Evolutionary conservation across 2,113 vertebrate species (phyloP), one percentile per base, ranked within the genome.

Genomic region (Benitochromis conjunctus): DNA sequence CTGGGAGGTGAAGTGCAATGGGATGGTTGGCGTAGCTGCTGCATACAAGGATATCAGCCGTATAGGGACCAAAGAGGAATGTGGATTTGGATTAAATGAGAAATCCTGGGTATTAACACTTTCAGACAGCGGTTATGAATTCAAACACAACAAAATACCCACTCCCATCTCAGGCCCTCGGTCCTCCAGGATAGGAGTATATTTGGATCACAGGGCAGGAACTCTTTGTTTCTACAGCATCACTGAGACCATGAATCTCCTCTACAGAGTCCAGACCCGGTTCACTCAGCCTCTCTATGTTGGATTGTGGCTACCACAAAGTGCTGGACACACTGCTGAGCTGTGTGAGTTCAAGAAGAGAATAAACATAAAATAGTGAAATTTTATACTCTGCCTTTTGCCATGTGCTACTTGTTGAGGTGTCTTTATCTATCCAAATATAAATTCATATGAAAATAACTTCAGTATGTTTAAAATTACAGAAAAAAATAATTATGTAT

Each of bases 161-260:
- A 13, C 11, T 48, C 6, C 13, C 13, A 48, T 57, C 55, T n/a
- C 13, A 7, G 58, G 16, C 9, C 16, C 0, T 0, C 1, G 0
- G 3, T 34, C 29, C 0, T 60, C 0, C 58, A 60, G 0, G 10
- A 0, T 60, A 0, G 57, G 1, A 60, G 57, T 34, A 0, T 31
- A 34, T 60, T 60, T 34, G 57, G 57, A 60, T 34, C 57, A 34
- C 57, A 34, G 29, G 0, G 29, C 57, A 60, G 57, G 57, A 0
- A 34, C 0, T 34, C 29, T 60, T 0, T 60, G 29, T 60, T 60
- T 60, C 5, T 60, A 60, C 57, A 34, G 57, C 16, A 31, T 60
- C 57, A 18, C 9, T 76, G 24, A 76, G 24, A 51, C 16, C 9
- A 51, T 76, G 43, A 76, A 26, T 31, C 71, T 1, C 0, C 71